Base-by-base conservation (phyloP, 2,888 invertebrate species). In the Tipula confusa region DNA sequence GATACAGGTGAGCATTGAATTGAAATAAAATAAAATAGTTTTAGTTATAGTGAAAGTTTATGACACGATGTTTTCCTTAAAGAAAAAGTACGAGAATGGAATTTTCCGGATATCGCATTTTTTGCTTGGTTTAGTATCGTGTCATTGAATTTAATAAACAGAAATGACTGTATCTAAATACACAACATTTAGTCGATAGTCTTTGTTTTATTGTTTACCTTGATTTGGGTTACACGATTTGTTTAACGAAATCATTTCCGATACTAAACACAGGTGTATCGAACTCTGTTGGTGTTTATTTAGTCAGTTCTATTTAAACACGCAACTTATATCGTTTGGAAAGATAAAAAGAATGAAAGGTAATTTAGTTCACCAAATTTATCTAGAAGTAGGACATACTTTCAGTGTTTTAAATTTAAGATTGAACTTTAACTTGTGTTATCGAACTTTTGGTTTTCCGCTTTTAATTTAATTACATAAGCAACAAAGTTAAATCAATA, bases 1-100 rank as follows among this genome's bases (percentile, higher is more conserved):
- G 94, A 94, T 92, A 94, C 94, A 92, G 94, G 94, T 94, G 88
- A 92, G 91, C n/a, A 89, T 83, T 83, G 36, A 43, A 43, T 43
- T n/a, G 0, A 36, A 36, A 36, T 36, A 43, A 43, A 43, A 43
- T 4, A 43, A 43, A 11, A 24, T 64, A 24, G 18, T 24, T 64
- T 2, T 33, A 9, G 6, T 33, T 64, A 24, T 64, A 2, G 64
- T 64, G 64, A 24, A 64, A 64, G 7, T 64, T 64, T 24, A 64
- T 9, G 64, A 64, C 15, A 15, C n/a, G n/a, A n/a, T 43, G 43
- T 43, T 3, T n/a, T 43, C 43, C n/a, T 43, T 64, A 2, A 24
- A 2, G 18, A 13, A 24, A 64, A 43, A 43, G 15, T 43, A 15
- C 9, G 15, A 43, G 15, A 3, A 15, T 43, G 15, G 5, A 15